Base-by-base conservation (phyloP, 2,113 vertebrate genomes). In the Apeltes quadracus region DNA sequence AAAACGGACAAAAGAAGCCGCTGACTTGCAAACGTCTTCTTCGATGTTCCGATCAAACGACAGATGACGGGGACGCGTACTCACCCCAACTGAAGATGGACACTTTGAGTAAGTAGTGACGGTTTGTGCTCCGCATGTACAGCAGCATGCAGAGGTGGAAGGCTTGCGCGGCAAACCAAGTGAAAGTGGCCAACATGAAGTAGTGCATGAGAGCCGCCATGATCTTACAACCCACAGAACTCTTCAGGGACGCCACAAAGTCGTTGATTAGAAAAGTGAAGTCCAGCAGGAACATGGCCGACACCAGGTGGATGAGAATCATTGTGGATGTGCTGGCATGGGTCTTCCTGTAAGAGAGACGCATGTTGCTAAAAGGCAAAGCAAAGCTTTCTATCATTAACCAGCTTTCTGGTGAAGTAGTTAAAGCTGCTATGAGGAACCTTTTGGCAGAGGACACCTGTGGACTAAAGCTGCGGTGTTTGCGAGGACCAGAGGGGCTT, bases 131-230 rank as follows among this genome's bases (percentile, higher is more conserved):
- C 6, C 87, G 82, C 39, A 43, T 89, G 83, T 93, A 32, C 1
- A 94, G 63, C 15, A 95, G 91, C 14, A 95, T 81, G 72, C 94
- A 95, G 73, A 96, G 87, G 75, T 97, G 95, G 27, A 94, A 93
- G 67, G 93, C 95, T 69, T 96, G 94, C 27, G 90, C 87, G 0
- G 71, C 90, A 7, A 78, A 96, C 96, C 95, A 96, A 48, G 92
- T 95, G 82, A 97, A 96, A 27, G 90, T 94, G 59, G 91, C 87
- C 80, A 97, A 84, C 90, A 96, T 76, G 74, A 82, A 93, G 84
- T 95, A 97, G 67, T 96, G 95, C 75, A 94, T 93, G 78, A 89
- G 0, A 0, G 88, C 93, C 0, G 90, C 95, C 43, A 90, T 87
- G 15, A 79, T 36, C 81, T 57, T 68, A 69, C 96, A 97, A 11